These are phyloP conservation scores for Sitobion miscanthi DNA, from an alignment of 1,140 invertebrate species.

Conservation along the genomic window DNA sequence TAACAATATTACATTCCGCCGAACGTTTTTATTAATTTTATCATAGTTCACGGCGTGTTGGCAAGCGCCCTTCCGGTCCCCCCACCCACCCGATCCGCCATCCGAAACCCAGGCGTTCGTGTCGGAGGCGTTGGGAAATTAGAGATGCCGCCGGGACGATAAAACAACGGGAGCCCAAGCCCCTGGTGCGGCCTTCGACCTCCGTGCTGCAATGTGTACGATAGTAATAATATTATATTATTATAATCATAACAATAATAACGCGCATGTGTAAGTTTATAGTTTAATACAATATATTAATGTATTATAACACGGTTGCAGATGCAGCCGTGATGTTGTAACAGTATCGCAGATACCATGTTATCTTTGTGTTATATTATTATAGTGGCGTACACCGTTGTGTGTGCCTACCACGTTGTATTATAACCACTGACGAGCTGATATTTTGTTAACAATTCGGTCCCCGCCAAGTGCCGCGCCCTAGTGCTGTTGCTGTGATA, in stretches of 20 bases:
- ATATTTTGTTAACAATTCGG: background rate
- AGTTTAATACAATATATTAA: background rate
- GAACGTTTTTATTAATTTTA: slow-evolving; percentile 16
- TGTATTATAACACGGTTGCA: background rate
- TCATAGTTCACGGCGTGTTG: background rate
- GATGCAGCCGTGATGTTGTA: no score
- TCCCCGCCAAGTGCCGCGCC: background rate
- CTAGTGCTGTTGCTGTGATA: background rate
- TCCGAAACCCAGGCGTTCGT: background rate
- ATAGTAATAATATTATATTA: background rate
- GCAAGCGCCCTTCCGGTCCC: background rate
- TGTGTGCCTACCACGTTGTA: background rate
- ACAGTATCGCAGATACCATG: background rate
- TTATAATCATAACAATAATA: background rate
- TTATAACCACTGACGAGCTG: background rate
- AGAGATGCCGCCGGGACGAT: background rate
- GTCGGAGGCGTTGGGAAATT: background rate
- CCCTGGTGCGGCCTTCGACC: background rate
- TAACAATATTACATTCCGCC: background rate
- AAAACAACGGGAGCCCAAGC: background rate
- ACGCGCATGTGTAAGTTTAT: background rate
- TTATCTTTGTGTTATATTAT: background rate
- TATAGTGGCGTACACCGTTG: no score
- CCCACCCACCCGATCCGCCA: background rate
- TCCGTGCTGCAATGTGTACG: background rate